Conservation (phyloP, 1,140 invertebrate species). For the Popillia japonica region DNA sequence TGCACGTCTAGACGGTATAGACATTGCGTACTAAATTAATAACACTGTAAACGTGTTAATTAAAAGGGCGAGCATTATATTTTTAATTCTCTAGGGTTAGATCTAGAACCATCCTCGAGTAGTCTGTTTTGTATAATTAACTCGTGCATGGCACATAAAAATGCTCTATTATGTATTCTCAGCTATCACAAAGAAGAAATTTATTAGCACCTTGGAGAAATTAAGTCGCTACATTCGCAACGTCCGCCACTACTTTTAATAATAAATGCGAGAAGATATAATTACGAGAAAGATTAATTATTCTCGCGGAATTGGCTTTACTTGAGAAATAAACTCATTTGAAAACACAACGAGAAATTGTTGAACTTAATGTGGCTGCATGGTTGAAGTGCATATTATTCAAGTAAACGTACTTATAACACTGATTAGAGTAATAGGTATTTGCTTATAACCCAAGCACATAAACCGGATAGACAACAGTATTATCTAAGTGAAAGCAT, state of each 20-base stretch:
- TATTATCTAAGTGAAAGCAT: too few species aligned
- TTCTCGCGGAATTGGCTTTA: background rate
- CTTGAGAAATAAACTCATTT: too few species aligned
- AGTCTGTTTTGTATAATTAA: constrained; percentile 34
- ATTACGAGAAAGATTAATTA: constrained; percentile 8
- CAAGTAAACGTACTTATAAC: too few species aligned
- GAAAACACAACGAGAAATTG: background rate
- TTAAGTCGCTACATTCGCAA: constrained; percentile 17
- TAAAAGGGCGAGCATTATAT: constrained; percentile 29
- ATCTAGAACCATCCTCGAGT: constrained; percentile 6
- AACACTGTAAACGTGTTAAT: constrained; percentile 27
- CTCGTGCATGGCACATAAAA: constrained; percentile 27
- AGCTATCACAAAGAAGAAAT: background rate
- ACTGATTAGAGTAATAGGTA: too few species aligned
- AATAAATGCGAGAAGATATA: constrained; percentile 28
- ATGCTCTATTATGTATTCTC: constrained; percentile 25
- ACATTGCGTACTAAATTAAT: constrained; percentile 16
- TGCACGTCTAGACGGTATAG: background rate
- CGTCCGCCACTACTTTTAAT: constrained; percentile 4
- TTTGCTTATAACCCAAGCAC: too few species aligned
- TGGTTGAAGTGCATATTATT: background rate
- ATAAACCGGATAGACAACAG: too few species aligned
- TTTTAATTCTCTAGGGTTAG: constrained; percentile 26
- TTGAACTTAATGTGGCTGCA: background rate
- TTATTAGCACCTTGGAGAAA: constrained; percentile 27